These are phyloP conservation scores for Drosophila nr. fundita DNA, from an alignment of 2,888 invertebrate species.

Conservation along the genomic window DNA sequence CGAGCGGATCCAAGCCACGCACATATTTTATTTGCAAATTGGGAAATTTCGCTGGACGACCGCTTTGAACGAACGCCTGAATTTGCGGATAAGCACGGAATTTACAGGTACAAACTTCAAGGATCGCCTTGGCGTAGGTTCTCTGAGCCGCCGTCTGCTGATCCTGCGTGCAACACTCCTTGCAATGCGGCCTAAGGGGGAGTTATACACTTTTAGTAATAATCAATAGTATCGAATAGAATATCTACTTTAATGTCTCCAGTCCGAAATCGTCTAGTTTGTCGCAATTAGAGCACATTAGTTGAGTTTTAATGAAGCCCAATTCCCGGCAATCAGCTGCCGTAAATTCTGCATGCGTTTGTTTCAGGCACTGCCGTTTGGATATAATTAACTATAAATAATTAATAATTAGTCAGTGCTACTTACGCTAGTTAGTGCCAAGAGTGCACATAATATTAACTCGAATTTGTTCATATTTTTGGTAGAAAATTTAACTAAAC, in stretches of 20 bases:
- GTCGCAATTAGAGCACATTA: conserved; percentile 95
- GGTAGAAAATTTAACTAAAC: conserved; percentile 36
- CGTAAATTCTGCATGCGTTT: conserved; percentile 87
- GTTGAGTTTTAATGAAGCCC: conserved; percentile 94
- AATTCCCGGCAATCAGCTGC: conserved; percentile 93
- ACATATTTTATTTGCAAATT: conserved; percentile 97
- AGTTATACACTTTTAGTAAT: not conserved
- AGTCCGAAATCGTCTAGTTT: conserved; percentile 89
- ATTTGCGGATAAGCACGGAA: conserved; percentile 99
- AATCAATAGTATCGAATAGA: not conserved
- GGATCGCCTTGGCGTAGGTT: conserved; percentile 94
- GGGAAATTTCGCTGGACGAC: conserved; percentile 94
- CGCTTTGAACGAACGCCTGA: conserved; percentile 98
- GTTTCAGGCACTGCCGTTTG: conserved; percentile 31
- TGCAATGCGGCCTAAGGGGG: conserved; percentile 86
- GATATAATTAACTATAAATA: not conserved
- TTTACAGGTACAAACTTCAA: conserved; percentile 99
- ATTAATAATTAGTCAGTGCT: accelerated
- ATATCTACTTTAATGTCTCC: conserved; percentile 77
- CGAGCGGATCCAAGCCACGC: conserved; percentile 96
- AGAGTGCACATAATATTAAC: conserved; percentile 30
- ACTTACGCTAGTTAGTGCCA: conserved; percentile 54
- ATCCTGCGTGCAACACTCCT: conserved; percentile 92
- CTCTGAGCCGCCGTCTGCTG: conserved; percentile 88
- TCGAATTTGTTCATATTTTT: conserved; percentile 51